Conservation (phyloP, 1,140 invertebrate species). For the Carposina sasakii region DNA sequence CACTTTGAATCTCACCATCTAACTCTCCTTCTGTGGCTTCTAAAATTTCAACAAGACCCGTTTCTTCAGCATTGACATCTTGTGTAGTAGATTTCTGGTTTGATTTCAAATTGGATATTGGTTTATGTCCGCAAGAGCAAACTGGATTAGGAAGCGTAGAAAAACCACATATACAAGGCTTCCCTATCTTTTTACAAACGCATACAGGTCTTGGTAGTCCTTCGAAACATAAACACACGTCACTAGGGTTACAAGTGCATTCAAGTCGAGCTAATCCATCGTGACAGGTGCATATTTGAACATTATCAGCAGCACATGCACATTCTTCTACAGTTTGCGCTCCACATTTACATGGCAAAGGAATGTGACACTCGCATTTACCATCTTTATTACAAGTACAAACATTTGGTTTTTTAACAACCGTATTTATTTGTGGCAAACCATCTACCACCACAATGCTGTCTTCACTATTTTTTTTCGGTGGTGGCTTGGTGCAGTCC, state of each 20-base stretch:
- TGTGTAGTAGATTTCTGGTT: too few relatives aligned
- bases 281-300: slow-evolving; percentile 49
- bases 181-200: slow-evolving; percentile 40
- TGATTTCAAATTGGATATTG: slow-evolving; percentile 12
- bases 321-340: slow-evolving; percentile 39
- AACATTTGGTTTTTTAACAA: slow-evolving; percentile 17
- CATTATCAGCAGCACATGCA: slow-evolving; percentile 27
- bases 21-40: neutral
- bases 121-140: slow-evolving; percentile 46
- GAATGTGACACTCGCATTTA: slow-evolving; percentile 42
- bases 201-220: slow-evolving; percentile 36
- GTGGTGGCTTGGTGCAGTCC: slow-evolving; percentile 44
- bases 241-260: slow-evolving; percentile 30
- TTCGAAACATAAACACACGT: slow-evolving; percentile 47
- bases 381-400: slow-evolving; percentile 50
- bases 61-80: slow-evolving; percentile 13
- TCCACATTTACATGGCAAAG: slow-evolving; percentile 49
- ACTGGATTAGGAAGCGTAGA: slow-evolving; percentile 42
- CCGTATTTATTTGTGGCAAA: slow-evolving; percentile 50
- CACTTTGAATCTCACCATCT: neutral
- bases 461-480: slow-evolving; percentile 31
- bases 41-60: slow-evolving; percentile 10
- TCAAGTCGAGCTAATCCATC: slow-evolving; percentile 34
- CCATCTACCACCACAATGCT: slow-evolving; percentile 51
- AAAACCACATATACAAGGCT: slow-evolving; percentile 45